Percentiles rank a stretch among this genome's conserved stretches.
Conservation (phyloP, 2,113 vertebrate species). For the Nerophis ophidion region DNA sequence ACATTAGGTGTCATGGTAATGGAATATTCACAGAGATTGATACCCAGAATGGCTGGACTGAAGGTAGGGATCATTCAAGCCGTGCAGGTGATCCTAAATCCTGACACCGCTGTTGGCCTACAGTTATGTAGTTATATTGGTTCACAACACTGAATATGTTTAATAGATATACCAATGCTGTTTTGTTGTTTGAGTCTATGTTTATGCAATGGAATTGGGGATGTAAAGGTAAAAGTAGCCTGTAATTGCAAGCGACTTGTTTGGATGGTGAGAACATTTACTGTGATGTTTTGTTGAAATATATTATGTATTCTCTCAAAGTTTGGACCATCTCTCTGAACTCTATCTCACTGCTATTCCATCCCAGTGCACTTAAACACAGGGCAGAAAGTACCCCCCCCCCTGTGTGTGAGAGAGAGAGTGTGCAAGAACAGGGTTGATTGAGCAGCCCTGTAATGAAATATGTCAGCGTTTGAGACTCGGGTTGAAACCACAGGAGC, state of each 20-base stretch:
- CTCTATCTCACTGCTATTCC: background rate
- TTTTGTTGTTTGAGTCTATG: too few species aligned
- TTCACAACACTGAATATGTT: background rate
- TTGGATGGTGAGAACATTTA: background rate
- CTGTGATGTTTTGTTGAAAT: background rate
- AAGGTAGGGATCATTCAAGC: slow-evolving; percentile 58
- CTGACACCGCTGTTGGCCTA: slow-evolving; percentile 14
- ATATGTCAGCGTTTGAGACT: slow-evolving; percentile 1
- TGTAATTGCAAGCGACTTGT: background rate
- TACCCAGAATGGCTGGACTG: slow-evolving; percentile 43
- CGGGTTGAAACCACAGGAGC: background rate
- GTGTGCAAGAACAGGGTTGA: background rate
- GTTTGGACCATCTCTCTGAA: background rate
- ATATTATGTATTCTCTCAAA: background rate
- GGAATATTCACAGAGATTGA: slow-evolving; percentile 70
- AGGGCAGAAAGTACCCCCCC: background rate
- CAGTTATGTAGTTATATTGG: slow-evolving; percentile 5
- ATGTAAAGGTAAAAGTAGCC: too few species aligned
- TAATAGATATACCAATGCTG: background rate
- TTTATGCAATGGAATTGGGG: too few species aligned
- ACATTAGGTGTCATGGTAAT: slow-evolving; percentile 71
- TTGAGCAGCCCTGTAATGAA: slow-evolving; percentile 2
- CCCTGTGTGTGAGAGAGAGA: background rate
- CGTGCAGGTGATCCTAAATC: slow-evolving; percentile 23
- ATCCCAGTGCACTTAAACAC: background rate